phyloP scores from a whole-genome alignment of 2,888 invertebrate genomes.

The Ennomos quercinarius region DNA sequence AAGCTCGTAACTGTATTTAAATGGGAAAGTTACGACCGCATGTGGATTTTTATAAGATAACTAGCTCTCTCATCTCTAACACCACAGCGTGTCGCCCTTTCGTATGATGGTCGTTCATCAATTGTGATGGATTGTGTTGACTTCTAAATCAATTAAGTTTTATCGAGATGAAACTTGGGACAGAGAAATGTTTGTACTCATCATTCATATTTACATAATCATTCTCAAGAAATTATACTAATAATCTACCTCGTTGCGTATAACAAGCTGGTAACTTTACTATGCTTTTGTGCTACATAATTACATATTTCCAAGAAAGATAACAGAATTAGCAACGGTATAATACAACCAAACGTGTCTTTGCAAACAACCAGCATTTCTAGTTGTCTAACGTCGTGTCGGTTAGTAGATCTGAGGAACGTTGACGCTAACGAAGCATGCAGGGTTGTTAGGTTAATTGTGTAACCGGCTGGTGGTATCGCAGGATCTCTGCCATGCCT shows the following conservation, averaged over 20 bases:
- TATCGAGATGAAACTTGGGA: conserved; percentile 42
- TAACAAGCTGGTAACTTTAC: neutral
- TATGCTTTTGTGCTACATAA: no score
- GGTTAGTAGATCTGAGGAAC: conserved; percentile 43
- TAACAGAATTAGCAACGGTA: neutral
- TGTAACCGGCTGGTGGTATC: conserved; percentile 46
- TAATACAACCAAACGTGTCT: conserved; percentile 6
- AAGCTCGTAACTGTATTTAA: conserved; percentile 68
- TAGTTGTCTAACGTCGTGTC: conserved; percentile 34
- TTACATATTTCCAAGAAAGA: neutral
- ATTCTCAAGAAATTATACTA: neutral
- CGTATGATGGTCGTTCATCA: conserved; percentile 50
- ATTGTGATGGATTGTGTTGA: conserved; percentile 54
- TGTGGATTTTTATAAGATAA: conserved; percentile 73
- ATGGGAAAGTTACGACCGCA: conserved; percentile 69
- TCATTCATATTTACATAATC: conserved; percentile 9
- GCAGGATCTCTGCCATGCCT: conserved; percentile 48
- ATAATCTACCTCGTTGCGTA: neutral
- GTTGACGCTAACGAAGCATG: conserved; percentile 55
- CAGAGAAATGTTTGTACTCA: conserved; percentile 17
- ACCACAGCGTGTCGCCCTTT: conserved; percentile 55
- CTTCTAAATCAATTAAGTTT: conserved; percentile 30
- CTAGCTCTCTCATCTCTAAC: conserved; percentile 46
- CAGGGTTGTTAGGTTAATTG: conserved; percentile 71
- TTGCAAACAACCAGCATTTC: conserved; percentile 27